Conservation (phyloP, 2,888 invertebrate genomes). For the Nebria brevicollis region DNA sequence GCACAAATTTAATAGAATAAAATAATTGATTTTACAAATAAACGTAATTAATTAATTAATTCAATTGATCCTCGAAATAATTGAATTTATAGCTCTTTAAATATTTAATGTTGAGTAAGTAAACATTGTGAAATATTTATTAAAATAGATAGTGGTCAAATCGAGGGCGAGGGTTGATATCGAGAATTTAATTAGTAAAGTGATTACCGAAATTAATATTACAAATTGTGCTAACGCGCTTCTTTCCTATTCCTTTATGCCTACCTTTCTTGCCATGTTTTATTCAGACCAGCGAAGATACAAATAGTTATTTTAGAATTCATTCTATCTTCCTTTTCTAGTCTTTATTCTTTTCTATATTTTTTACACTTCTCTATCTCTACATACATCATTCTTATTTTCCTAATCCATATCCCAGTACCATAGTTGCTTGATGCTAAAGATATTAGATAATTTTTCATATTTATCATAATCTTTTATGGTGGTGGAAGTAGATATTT, state of each 20-base stretch:
- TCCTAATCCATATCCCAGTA: too few relatives aligned
- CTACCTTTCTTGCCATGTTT: background rate
- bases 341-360: background rate
- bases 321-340: background rate
- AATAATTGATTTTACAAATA: background rate
- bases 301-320: background rate
- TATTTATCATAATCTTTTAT: too few relatives aligned
- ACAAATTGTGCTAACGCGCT: background rate
- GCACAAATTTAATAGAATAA: background rate
- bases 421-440: too few relatives aligned
- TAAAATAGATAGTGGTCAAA: background rate
- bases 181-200: constrained; percentile 27
- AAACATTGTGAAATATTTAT: background rate
- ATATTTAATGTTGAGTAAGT: background rate
- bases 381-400: background rate
- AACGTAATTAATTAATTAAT: background rate
- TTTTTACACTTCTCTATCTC: background rate
- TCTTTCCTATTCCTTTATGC: background rate
- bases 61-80: background rate
- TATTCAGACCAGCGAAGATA: background rate
- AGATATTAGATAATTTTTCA: too few relatives aligned
- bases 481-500: too few relatives aligned
- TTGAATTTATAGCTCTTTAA: background rate
- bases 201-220: constrained; percentile 42
- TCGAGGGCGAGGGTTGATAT: background rate